Conservation (phyloP, 1,140 invertebrate genomes). For the Drosophila equinoxialis region DNA sequence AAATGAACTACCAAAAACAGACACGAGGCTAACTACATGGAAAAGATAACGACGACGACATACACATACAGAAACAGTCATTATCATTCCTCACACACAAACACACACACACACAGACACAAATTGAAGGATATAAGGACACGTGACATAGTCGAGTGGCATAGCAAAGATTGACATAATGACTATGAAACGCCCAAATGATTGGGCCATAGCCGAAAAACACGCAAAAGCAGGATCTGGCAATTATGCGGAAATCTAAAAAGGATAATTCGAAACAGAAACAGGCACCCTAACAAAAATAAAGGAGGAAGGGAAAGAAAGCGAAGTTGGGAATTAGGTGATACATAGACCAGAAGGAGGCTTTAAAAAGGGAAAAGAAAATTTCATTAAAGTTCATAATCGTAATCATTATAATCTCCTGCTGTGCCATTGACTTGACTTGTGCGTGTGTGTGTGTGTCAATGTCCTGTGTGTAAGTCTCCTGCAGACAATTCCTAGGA, state of each 20-base stretch:
- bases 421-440: constrained; percentile 40
- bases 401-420: constrained; percentile 67
- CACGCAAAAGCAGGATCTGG: constrained; percentile 5
- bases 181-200: constrained; percentile 72
- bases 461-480: constrained; percentile 7
- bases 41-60: constrained; percentile 63
- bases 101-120: constrained; percentile 20
- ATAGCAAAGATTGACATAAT: constrained; percentile 32
- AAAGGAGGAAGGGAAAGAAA: background rate
- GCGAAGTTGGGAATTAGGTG: background rate
- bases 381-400: constrained; percentile 68
- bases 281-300: constrained; percentile 16
- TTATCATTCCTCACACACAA: constrained; percentile 25
- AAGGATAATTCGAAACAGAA: constrained; percentile 53
- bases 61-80: constrained; percentile 27
- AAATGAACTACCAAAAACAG: constrained; percentile 77
- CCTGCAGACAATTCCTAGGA: constrained; percentile 4
- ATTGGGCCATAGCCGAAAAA: constrained; percentile 59
- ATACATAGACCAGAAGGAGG: constrained; percentile 39
- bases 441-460: background rate
- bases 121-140: constrained; percentile 39
- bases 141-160: constrained; percentile 34
- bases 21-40: constrained; percentile 43
- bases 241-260: constrained; percentile 46
- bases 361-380: constrained; percentile 59